Evolutionary conservation across 2,113 vertebrate genomes (phyloP), one percentile per base, ranked within the genome.

Genomic region (Thomomys bottae): DNA sequence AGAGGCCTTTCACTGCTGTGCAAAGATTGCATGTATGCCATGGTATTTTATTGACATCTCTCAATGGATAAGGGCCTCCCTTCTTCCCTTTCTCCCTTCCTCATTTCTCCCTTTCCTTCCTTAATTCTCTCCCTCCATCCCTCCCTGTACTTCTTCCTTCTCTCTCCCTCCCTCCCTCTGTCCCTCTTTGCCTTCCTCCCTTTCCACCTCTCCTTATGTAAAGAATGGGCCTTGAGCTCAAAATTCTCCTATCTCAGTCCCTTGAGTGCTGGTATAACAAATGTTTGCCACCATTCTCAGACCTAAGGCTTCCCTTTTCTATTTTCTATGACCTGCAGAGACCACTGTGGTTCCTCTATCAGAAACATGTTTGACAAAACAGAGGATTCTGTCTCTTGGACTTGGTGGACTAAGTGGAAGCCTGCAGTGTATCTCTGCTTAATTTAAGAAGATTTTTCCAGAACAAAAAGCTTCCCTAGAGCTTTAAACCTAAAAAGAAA

Each of bases 311-410:
- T 12, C 21, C n/a, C 20, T 42, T 84, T 73, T 24, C 12, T 12
- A 34, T 21, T 15, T 68, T 23, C 4, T 12, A 40, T 73, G 5
- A 8, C 64, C 59, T 36, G 11, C 1, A 42, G 23, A 32, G 15
- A 6, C 23, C 28, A 8, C 63, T n/a, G 20, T 36, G 28, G 0
- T 4, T 84, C 14, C 63, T 81, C 38, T 42, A 11, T 68, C 6
- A 87, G 23, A 59, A 78, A 61, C 32, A 21, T 15, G 8, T 20
- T 78, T n/a, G 2, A 49, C 14, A 72, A 91, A 84, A 71, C 26
- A 83, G 32, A 91, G 54, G 87, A 36, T 77, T 76, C 34, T 90
- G 4, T 78, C 68, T 88, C 67, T 87, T 83, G n/a, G 63, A 21
- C 24, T 80, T 78, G 30, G 57, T 66, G 32, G 20, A n/a, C 1